These are phyloP conservation scores for Eristalis intricaria DNA, from an alignment of 2,888 invertebrate genomes.

Conservation along the genomic window DNA sequence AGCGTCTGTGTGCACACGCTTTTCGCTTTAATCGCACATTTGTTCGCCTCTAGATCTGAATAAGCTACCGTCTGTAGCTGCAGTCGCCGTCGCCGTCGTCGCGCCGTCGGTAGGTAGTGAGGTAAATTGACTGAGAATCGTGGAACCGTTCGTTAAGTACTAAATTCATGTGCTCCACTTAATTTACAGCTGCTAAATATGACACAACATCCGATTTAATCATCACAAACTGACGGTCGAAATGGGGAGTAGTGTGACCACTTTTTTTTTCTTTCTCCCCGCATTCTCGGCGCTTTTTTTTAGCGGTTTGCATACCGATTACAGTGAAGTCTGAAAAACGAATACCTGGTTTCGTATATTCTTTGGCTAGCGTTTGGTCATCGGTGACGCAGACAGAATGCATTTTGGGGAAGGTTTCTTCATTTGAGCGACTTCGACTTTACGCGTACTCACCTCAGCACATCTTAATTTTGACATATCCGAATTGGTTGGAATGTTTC, in stretches of 20 bases:
- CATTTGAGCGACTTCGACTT: too few species aligned
- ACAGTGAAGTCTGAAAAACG: neutral
- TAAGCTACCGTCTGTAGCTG: neutral
- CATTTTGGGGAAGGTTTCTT: too few species aligned
- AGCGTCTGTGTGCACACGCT: constrained; percentile 34
- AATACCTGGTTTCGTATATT: too few species aligned
- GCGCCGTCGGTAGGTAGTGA: neutral
- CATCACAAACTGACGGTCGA: constrained; percentile 14
- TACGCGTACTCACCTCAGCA: too few species aligned
- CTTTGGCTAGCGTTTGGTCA: too few species aligned
- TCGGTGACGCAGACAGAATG: too few species aligned
- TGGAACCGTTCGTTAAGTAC: constrained; percentile 47
- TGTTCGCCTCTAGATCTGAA: neutral
- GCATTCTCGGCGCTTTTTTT: neutral
- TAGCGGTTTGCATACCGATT: neutral
- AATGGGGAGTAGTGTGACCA: neutral
- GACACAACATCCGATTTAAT: constrained; percentile 64
- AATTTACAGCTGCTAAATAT: constrained; percentile 61
- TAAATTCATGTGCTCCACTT: constrained; percentile 57
- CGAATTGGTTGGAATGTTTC: too few species aligned
- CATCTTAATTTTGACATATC: too few species aligned
- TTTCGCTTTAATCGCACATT: constrained; percentile 38
- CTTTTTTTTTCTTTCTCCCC: neutral
- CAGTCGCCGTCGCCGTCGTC: neutral
- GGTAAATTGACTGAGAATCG: constrained; percentile 34